Evolutionary conservation across 2,113 vertebrate species (phyloP).

Genomic region (Stigmatopora nigra): DNA sequence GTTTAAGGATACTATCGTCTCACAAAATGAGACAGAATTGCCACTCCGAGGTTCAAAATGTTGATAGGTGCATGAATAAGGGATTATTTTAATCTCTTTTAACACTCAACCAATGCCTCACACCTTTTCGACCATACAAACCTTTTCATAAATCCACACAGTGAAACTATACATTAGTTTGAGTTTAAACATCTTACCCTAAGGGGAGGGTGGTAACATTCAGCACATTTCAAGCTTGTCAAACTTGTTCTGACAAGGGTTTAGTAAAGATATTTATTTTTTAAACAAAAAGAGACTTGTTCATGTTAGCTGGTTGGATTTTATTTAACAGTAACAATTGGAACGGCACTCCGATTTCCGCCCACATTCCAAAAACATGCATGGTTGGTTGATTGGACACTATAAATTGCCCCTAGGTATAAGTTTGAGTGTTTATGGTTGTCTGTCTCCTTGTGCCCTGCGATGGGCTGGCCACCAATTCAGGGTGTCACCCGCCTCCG

Average conservation of each 20-base stretch:
- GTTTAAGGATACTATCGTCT: no score
- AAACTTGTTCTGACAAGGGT: not conserved
- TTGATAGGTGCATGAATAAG: not conserved
- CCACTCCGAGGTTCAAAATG: no score
- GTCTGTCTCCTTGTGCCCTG: no score
- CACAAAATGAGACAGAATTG: no score
- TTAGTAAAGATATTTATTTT: not conserved
- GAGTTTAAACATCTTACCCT: conserved; percentile 20
- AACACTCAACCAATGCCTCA: not conserved
- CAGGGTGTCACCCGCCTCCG: no score
- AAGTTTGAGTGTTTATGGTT: no score
- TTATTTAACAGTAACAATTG: not conserved
- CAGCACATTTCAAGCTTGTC: not conserved
- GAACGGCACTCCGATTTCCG: not conserved
- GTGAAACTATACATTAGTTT: not conserved
- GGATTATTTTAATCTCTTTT: not conserved
- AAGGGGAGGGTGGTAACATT: not conserved
- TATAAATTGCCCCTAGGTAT: no score
- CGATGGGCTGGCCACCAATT: no score
- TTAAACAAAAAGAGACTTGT: not conserved
- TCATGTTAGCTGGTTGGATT: not conserved
- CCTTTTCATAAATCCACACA: not conserved
- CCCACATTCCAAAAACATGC: no score
- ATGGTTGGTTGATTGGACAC: no score
- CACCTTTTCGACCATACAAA: not conserved